A percentile compares a stretch with the other conserved stretches of the same genome.
These are phyloP conservation scores for Drosophila leontia DNA, from an alignment of 1,140 invertebrate genomes.

Conservation along the genomic window DNA sequence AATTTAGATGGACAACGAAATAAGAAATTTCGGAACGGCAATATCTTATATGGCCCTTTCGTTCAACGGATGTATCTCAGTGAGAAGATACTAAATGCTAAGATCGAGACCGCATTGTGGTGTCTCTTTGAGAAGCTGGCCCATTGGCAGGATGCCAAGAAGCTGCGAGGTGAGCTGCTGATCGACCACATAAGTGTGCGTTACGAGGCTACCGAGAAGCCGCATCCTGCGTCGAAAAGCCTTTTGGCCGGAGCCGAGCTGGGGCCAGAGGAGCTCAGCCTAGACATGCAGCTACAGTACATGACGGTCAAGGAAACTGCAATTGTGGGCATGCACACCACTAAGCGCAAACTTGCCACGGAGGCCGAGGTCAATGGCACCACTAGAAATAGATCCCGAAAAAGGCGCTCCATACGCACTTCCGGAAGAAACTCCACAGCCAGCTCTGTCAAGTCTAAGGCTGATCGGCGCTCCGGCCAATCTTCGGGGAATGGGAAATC, in stretches of 20 bases:
- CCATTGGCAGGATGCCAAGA: slow-evolving; percentile 22
- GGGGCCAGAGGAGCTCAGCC: slow-evolving; percentile 4
- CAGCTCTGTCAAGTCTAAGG: slow-evolving; percentile 34
- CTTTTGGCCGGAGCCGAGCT: slow-evolving; percentile 6
- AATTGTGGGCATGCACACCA: neutral
- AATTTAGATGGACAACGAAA: no score
- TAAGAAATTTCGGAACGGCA: no score
- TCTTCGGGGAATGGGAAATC: neutral
- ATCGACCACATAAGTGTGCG: slow-evolving; percentile 55
- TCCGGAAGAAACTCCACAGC: slow-evolving; percentile 10
- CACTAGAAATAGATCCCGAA: neutral
- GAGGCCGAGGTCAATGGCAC: slow-evolving; percentile 7
- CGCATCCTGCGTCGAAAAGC: neutral
- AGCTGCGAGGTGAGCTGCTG: slow-evolving; percentile 29
- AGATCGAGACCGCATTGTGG: slow-evolving; percentile 42
- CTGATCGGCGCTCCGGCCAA: slow-evolving; percentile 44
- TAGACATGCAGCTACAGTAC: slow-evolving; percentile 45
- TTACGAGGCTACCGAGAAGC: slow-evolving; percentile 21
- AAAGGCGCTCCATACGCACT: neutral
- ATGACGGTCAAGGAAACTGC: slow-evolving; percentile 36
- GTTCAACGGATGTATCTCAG: no score
- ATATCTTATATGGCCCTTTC: no score
- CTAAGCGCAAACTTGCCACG: slow-evolving; percentile 25
- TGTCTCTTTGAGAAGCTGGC: slow-evolving; percentile 25
- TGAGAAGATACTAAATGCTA: no score